A percentile compares a stretch with the other conserved stretches of the same genome.
These are phyloP conservation scores for Hedychridium roseum DNA, from an alignment of 2,888 invertebrate species.

Conservation along the genomic window DNA sequence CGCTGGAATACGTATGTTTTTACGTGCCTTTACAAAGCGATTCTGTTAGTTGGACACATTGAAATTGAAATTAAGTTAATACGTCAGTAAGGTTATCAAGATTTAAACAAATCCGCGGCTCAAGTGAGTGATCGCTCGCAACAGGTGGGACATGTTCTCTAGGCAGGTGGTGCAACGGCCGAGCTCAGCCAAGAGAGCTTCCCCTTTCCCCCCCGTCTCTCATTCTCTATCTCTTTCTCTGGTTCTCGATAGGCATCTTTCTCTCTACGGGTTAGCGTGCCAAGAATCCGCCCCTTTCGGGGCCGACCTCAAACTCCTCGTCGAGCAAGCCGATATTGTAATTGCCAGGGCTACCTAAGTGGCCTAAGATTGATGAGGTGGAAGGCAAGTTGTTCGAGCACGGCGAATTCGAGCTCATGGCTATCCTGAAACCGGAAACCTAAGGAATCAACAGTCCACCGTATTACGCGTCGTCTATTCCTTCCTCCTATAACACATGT, in stretches of 20 bases:
- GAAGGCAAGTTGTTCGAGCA: slow-evolving; percentile 55
- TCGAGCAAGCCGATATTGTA: slow-evolving; percentile 62
- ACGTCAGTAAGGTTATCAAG: slow-evolving; percentile 52
- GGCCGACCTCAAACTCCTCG: slow-evolving; percentile 56
- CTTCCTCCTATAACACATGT: slow-evolving; percentile 18
- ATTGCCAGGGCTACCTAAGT: slow-evolving; percentile 59
- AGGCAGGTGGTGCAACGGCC: slow-evolving; percentile 48
- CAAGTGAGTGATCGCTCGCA: slow-evolving; percentile 58
- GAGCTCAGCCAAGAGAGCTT: slow-evolving; percentile 38
- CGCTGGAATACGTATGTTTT: too few species aligned
- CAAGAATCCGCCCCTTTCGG: slow-evolving; percentile 54
- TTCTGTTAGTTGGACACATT: too few species aligned
- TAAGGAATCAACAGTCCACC: slow-evolving; percentile 27
- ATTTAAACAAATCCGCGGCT: slow-evolving; percentile 56
- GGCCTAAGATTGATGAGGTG: slow-evolving; percentile 61
- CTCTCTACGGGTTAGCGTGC: slow-evolving; percentile 51
- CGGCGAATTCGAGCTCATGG: slow-evolving; percentile 50
- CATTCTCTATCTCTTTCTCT: too few species aligned
- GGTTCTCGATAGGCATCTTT: too few species aligned
- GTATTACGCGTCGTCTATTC: slow-evolving; percentile 30
- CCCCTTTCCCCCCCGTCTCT: too few species aligned
- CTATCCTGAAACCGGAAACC: slow-evolving; percentile 39
- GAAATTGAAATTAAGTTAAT: slow-evolving; percentile 46
- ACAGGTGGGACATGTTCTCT: slow-evolving; percentile 58
- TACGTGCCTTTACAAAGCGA: too few species aligned